Evolutionary conservation across 2,888 invertebrate species (phyloP).

Genomic region (Toxonevra muliebris): DNA sequence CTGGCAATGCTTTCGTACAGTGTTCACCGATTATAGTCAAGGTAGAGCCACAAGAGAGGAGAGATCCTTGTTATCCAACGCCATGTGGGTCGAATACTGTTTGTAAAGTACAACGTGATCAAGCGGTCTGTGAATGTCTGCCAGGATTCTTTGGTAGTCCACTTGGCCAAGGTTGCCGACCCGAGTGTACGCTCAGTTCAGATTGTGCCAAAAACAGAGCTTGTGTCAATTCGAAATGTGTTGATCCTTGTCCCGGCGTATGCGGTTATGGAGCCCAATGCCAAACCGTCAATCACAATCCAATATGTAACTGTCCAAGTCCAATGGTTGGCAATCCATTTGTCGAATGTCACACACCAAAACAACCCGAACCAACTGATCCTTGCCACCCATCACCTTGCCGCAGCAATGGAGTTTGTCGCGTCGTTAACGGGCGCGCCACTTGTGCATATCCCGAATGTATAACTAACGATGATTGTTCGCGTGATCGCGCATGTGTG

Average conservation of each 20-base stretch:
- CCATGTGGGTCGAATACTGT: constrained; percentile 84
- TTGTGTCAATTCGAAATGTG: constrained; percentile 81
- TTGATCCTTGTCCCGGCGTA: constrained; percentile 81
- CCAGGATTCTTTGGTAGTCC: constrained; percentile 80
- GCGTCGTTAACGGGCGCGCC: constrained; percentile 74
- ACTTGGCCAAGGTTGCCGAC: constrained; percentile 74
- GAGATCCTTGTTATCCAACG: constrained; percentile 73
- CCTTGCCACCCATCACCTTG: constrained; percentile 90
- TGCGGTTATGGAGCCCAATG: constrained; percentile 83
- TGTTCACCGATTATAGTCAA: constrained; percentile 60
- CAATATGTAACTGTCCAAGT: constrained; percentile 82
- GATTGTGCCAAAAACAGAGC: constrained; percentile 80
- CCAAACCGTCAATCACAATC: constrained; percentile 83
- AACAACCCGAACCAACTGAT: constrained; percentile 67
- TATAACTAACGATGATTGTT: constrained; percentile 87
- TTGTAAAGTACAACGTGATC: constrained; percentile 69
- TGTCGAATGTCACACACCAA: constrained; percentile 70
- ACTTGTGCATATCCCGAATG: constrained; percentile 87
- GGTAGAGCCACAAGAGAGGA: constrained; percentile 48
- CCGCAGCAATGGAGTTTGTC: constrained; percentile 82
- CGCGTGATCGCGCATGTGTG: constrained; percentile 82
- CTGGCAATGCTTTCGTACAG: constrained; percentile 73
- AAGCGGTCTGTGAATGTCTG: constrained; percentile 78
- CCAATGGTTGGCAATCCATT: constrained; percentile 84
- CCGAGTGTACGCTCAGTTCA: constrained; percentile 84